phyloP scores from a whole-genome alignment of 2,113 vertebrate species.

The Vulpes vulpes region DNA sequence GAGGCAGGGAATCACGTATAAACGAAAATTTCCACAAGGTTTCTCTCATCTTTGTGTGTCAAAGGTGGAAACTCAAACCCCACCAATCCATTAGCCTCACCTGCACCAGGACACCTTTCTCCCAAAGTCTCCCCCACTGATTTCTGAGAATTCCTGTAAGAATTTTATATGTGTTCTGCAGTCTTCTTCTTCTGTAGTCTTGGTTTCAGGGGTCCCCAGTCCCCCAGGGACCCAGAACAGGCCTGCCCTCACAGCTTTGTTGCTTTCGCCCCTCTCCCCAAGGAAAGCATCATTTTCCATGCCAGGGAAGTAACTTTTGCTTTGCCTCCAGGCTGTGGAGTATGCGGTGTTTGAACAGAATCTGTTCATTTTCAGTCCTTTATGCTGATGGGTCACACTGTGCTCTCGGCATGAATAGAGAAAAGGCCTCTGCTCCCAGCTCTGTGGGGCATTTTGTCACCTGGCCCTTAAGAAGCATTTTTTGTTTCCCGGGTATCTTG shows the following conservation, averaged over 20 bases:
- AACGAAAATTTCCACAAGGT: neutral
- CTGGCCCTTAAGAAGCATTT: neutral
- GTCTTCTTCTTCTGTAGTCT: neutral
- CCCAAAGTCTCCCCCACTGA: neutral
- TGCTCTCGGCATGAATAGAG: neutral
- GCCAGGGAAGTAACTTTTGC: neutral
- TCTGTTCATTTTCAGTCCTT: neutral
- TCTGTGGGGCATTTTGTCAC: neutral
- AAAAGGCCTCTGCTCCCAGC: neutral
- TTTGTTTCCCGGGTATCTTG: neutral
- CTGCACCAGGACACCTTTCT: neutral
- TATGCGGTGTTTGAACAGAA: neutral
- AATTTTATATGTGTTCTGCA: constrained; percentile 9
- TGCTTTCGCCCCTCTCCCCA: neutral
- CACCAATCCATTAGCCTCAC: neutral
- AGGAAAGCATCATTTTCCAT: neutral
- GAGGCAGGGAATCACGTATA: neutral
- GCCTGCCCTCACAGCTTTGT: neutral
- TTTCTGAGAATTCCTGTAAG: neutral
- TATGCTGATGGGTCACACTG: neutral
- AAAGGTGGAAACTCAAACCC: neutral
- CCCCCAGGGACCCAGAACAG: neutral
- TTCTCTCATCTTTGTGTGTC: neutral
- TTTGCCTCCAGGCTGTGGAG: neutral
- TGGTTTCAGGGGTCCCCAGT: neutral